phyloP scores from a whole-genome alignment of 2,113 vertebrate genomes.

The Dissostichus mawsoni region DNA sequence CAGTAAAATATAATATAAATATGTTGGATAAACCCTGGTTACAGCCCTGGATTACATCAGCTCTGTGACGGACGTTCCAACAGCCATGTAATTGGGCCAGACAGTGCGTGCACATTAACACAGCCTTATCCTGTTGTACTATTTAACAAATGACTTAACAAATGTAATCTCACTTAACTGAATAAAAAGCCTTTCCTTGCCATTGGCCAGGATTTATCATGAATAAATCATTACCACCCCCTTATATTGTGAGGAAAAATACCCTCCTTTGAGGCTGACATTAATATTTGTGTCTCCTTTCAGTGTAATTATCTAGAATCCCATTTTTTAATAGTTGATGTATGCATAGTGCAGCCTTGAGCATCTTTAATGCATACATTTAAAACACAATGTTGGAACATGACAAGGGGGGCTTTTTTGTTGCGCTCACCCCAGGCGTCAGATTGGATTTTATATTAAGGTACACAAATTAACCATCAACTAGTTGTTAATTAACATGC shows the following conservation, averaged over 20 bases:
- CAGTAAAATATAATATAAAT: too few relatives aligned
- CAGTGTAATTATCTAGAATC: constrained; percentile 31
- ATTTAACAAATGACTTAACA: constrained; percentile 76
- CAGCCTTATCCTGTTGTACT: constrained; percentile 58
- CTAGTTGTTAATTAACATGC: too few relatives aligned
- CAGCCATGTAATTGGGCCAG: background rate
- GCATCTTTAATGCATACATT: constrained; percentile 53
- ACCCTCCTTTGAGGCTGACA: constrained; percentile 33
- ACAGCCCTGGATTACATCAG: background rate
- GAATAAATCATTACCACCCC: constrained; percentile 74
- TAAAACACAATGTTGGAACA: constrained; percentile 10
- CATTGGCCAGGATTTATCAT: constrained; percentile 56
- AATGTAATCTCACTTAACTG: constrained; percentile 70
- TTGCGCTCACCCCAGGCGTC: background rate
- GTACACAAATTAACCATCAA: too few relatives aligned
- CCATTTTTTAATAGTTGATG: constrained; percentile 37
- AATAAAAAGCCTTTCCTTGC: constrained; percentile 54
- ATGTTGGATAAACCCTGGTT: background rate
- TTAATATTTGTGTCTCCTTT: constrained; percentile 27
- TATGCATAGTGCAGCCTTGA: background rate
- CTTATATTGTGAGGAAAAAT: constrained; percentile 37
- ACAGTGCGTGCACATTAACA: constrained; percentile 37
- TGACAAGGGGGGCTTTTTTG: constrained; percentile 49
- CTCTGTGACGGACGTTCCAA: constrained; percentile 11
- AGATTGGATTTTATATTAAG: background rate